phyloP scores from a whole-genome alignment of 1,140 invertebrate genomes.

The Oncopeltus fasciatus region DNA sequence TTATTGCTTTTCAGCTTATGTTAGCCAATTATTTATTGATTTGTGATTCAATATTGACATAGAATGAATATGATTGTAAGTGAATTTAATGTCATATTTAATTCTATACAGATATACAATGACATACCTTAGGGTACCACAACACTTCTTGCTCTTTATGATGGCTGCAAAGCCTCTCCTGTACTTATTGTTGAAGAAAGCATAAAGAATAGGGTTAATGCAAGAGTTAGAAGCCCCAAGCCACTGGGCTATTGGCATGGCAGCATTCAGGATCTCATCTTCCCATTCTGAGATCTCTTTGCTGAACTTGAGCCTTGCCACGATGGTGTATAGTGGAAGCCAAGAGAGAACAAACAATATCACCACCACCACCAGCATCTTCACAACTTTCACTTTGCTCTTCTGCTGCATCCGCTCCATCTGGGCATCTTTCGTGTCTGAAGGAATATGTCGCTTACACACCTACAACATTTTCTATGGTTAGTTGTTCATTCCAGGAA shows the following conservation, averaged over 20 bases:
- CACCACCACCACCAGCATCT: constrained; percentile 91
- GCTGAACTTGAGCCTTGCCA: constrained; percentile 70
- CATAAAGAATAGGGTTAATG: constrained; percentile 95
- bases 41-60: no score
- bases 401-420: constrained; percentile 84
- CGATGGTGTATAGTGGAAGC: constrained; percentile 85
- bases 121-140: constrained; percentile 56
- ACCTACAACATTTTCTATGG: no score
- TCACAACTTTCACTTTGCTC: constrained; percentile 86
- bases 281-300: constrained; percentile 52
- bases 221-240: constrained; percentile 89
- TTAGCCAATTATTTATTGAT: no score
- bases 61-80: no score
- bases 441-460: constrained; percentile 71
- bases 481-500: no score
- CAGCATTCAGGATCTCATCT: constrained; percentile 61
- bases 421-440: constrained; percentile 77
- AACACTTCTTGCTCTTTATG: constrained; percentile 67
- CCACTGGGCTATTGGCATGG: constrained; percentile 88
- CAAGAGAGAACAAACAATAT: constrained; percentile 87
- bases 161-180: constrained; percentile 82
- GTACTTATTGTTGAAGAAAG: constrained; percentile 94
- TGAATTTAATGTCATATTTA: no score
- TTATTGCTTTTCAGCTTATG: no score
- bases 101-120: no score